Base-by-base conservation (phyloP, 2,888 invertebrate species). In the Micoletzkya japonica region DNA sequence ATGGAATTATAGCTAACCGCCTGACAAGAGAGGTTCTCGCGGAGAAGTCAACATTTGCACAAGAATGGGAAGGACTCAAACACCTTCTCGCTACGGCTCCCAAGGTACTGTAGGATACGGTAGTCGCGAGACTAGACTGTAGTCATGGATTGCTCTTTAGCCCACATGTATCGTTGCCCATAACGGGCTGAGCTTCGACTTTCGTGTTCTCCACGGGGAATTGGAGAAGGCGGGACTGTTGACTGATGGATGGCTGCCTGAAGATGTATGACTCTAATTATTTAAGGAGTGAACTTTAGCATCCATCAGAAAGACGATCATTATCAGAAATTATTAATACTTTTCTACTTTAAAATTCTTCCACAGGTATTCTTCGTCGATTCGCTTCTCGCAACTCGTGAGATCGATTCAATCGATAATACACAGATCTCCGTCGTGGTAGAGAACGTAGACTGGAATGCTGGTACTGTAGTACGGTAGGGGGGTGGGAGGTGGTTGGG, bases 151-250 rank as follows among this genome's bases (percentile, higher is more conserved):
- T 26, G 10, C 28, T 28, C 7, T 49, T 63, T 30, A 66, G 58
- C 68, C 61, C 2, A 26, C 61, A 66, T 68, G 68, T 32, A 49
- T 72, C 17, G 77, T 79, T 6, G 79, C 76, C 4, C 79, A 79
- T 68, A 78, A 79, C 57, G 74, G 74, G 1, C 60, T 81, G 4
- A 37, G 71, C 7, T 83, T 80, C 64, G 83, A 83, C 58, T 75
- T 77, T 50, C 75, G 82, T 0, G 70, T 83, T n/a, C 71, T 83
- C 14, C 76, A 77, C 60, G 76, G 74, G 2, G 82, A 83, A 60
- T 37, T 83, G 44, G 36, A 67, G n/a, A 63, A 79, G n/a, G 68
- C 74, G 44, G 57, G 69, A 10, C 26, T 80, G 34, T 44, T 76
- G 49, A 6, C 30, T 30, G 57, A 57, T 30, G 68, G 58, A 58